Base-by-base conservation (phyloP, 2,113 vertebrate genomes). In the Cyphomyrus plagiostoma region DNA sequence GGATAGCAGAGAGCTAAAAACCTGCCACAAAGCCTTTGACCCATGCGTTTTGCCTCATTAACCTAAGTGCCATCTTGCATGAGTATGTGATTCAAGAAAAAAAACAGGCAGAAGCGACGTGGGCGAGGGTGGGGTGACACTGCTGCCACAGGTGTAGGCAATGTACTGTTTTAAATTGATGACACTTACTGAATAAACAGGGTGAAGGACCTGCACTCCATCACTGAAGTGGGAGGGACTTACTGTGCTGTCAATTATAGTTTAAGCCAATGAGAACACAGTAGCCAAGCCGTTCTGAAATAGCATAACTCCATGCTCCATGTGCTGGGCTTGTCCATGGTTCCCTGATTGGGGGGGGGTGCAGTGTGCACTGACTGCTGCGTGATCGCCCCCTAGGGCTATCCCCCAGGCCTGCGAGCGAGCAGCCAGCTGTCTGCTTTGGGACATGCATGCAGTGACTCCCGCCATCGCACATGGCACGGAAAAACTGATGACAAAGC, bases 11-110 rank as follows among this genome's bases (percentile, higher is more conserved):
- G 35, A 80, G 35, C 35, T 80, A 80, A 80, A 77, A 42, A 11
- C 15, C 35, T 42, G 30, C 13, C 74, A 19, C 35, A 17, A 42
- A 39, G 74, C 35, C 35, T 80, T 80, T 39, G 95, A 94, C 95
- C 94, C 93, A 90, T 92, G 93, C 94, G 94, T 93, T 90, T 50
- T 50, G 30, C 58, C 39, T 70, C 83, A 46, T 35, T 87, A 49
- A 17, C 48, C n/a, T 70, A 35, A 70, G 66, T 77, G 88, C 77
- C 19, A 48, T 48, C 46, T 88, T 89, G 74, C 35, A 90, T 66
- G 90, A 89, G 39, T 3, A 80, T 89, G 82, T 90, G 91, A 90
- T 94, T 89, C 93, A 92, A 94, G 91, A 93, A 91, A 91, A 30
- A 21, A 56, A 93, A 88, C 89, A 93, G 92, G 90, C 93, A 93